Conservation (phyloP, 2,797 vertebrate species). For the Poecilia wingei region DNA sequence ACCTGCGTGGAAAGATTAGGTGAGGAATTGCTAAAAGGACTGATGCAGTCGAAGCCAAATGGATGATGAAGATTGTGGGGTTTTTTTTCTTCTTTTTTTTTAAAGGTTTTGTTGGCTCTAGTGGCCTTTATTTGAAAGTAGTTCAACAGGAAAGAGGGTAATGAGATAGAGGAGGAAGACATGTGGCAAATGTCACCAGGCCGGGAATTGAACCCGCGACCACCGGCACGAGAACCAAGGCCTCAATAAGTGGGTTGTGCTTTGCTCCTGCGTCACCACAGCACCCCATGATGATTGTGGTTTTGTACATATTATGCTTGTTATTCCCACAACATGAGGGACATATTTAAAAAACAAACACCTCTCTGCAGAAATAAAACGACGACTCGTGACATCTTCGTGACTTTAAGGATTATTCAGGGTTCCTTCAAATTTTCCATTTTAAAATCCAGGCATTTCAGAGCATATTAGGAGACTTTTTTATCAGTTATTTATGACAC, state of each 20-base stretch:
- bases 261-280: too few relatives aligned
- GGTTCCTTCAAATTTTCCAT: not conserved
- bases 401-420: not conserved
- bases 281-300: not conserved
- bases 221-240: too few relatives aligned
- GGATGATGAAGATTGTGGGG: not conserved
- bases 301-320: slow-evolving; percentile 1
- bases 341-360: slow-evolving; percentile 7
- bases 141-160: too few relatives aligned
- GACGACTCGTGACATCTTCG: not conserved
- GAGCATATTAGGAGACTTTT: not conserved
- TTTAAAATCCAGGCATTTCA: not conserved
- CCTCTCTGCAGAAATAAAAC: not conserved
- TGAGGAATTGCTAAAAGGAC: not conserved
- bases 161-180: too few relatives aligned
- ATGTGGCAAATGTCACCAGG: too few relatives aligned
- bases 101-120: too few relatives aligned
- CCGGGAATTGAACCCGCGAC: too few relatives aligned
- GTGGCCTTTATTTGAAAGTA: too few relatives aligned
- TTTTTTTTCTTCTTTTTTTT: not conserved
- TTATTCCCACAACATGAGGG: not conserved
- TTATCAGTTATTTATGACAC: not conserved
- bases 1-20: slow-evolving; percentile 65
- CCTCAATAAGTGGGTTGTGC: too few relatives aligned
- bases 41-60: not conserved